Base-by-base conservation (phyloP, 2,113 vertebrate species). In the Cricetomys ansorgei region DNA sequence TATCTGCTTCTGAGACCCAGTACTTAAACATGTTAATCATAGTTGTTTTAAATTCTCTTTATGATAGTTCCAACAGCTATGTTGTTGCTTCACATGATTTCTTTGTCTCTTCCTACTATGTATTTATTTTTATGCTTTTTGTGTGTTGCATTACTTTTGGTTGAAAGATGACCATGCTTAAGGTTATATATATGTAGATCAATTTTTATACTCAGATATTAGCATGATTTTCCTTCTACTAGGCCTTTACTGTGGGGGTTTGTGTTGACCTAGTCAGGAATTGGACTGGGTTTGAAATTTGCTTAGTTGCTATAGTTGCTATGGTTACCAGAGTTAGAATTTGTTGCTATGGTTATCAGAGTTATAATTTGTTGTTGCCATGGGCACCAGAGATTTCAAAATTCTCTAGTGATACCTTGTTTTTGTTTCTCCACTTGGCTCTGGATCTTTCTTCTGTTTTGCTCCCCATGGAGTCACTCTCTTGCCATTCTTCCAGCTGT, bases 331-430 rank as follows among this genome's bases (percentile, higher is more conserved):
- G 79, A 96, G 88, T 87, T 96, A 80, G 92, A 96, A 93, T 95
- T 95, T 96, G 96, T 97, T 97, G 95, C 95, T 95, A 97, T 97
- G 95, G 96, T 95, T 97, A 97, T 94, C 72, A 96, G 92, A 96
- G 73, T 96, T 92, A 45, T 62, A 93, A 91, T 94, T 95, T 91
- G 53, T 91, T 96, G 92, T 96, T 97, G 94, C 94, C 94, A 96
- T 94, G 95, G 79, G 37, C 83, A 96, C 92, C 85, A 92, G 90
- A 93, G 55, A 97, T 92, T 96, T 96, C 75, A 94, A 92, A 96
- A 96, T 96, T 62, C 91, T 97, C 94, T 87, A 79, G 91, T 94
- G 91, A 93, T 93, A 96, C 73, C 55, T 95, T 94, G 91, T 89
- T 96, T 97, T 97, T 96, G 55, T 95, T 94, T 96, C 72, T 91